Evolutionary conservation across 1,140 invertebrate genomes (phyloP).

Genomic region (Dendrolimus kikuchii): DNA sequence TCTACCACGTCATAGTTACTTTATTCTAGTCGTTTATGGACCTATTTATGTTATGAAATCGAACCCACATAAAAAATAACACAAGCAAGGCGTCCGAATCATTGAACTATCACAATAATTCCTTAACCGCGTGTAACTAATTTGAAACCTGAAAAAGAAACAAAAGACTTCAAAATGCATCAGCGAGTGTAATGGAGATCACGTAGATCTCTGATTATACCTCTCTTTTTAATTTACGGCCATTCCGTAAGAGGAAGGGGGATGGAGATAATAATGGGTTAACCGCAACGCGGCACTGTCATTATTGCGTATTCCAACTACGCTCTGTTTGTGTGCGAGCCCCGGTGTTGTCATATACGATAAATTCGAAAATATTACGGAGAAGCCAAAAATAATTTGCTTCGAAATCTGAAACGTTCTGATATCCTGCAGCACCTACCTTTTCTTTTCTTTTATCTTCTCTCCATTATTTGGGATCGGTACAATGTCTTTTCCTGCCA

Average conservation of each 20-base stretch:
- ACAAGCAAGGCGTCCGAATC: background rate
- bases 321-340: background rate
- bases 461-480: no score
- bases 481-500: no score
- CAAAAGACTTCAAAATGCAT: constrained; percentile 49
- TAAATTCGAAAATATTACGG: constrained; percentile 9
- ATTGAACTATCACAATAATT: constrained; percentile 15
- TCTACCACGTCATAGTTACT: no score
- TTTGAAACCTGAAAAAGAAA: constrained; percentile 31
- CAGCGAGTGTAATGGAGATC: constrained; percentile 57
- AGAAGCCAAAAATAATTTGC: no score
- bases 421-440: no score
- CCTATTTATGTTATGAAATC: no score
- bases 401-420: no score
- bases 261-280: constrained; percentile 55
- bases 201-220: constrained; percentile 51
- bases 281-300: constrained; percentile 54
- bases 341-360: no score
- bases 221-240: constrained; percentile 44
- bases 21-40: no score
- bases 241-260: constrained; percentile 32
- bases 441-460: no score
- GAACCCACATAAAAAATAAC: background rate
- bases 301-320: constrained; percentile 49
- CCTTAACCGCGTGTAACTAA: constrained; percentile 30